A percentile compares a stretch with the other conserved stretches of the same genome.
Evolutionary conservation across 1,140 invertebrate genomes (phyloP).

Genomic region (Pogonomyrmex barbatus): DNA sequence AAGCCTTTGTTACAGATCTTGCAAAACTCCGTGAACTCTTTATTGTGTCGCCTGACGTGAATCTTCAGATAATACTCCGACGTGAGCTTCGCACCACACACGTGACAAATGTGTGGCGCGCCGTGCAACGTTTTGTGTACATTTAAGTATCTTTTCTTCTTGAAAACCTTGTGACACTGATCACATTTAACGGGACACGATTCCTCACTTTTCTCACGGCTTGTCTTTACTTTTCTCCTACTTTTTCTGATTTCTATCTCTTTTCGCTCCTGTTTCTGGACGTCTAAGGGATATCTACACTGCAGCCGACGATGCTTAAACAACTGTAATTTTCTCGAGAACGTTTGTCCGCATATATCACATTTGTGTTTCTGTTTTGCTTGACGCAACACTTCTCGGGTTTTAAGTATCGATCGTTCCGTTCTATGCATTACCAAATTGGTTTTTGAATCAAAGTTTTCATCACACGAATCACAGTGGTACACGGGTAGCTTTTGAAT

Average conservation of each 20-base stretch:
- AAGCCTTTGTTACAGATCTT: constrained; percentile 91
- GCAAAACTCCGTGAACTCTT: constrained; percentile 86
- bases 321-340: constrained; percentile 86
- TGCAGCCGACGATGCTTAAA: constrained; percentile 85
- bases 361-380: constrained; percentile 82
- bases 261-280: constrained; percentile 77
- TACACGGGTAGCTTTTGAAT: constrained; percentile 3
- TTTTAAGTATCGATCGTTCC: constrained; percentile 72
- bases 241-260: constrained; percentile 82
- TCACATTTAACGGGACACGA: constrained; percentile 90
- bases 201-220: constrained; percentile 86
- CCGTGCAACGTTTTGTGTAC: constrained; percentile 76
- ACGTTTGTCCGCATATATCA: constrained; percentile 87
- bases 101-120: constrained; percentile 75
- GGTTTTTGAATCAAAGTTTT: constrained; percentile 64
- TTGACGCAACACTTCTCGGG: constrained; percentile 68
- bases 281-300: not conserved
- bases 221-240: constrained; percentile 1
- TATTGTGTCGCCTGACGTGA: constrained; percentile 79
- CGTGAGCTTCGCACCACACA: constrained; percentile 78
- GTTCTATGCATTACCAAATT: constrained; percentile 73
- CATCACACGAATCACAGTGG: constrained; percentile 77
- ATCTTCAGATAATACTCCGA: constrained; percentile 78
- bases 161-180: constrained; percentile 77
- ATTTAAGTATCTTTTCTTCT: constrained; percentile 78